Percentiles rank a stretch among this genome's conserved stretches.
phyloP scores from a whole-genome alignment of 1,140 invertebrate genomes.

The Aphelinus certus region DNA sequence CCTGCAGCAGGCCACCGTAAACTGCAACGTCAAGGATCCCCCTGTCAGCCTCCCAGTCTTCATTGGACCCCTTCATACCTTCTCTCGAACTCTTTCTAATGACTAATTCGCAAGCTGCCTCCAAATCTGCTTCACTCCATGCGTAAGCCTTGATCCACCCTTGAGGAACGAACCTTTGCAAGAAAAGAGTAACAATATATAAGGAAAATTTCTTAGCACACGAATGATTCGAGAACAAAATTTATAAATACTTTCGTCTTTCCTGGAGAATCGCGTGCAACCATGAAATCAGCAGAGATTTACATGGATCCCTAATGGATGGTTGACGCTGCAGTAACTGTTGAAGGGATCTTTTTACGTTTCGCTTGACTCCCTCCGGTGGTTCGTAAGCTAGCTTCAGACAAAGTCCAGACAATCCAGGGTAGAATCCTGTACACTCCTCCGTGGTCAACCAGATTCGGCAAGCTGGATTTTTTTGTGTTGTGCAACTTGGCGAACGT shows the following conservation, averaged over 20 bases:
- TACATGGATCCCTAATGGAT: constrained; percentile 59
- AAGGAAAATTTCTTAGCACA: no score
- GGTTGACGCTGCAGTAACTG: constrained; percentile 56
- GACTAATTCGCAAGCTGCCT: constrained; percentile 79
- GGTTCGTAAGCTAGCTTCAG: constrained; percentile 90
- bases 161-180: constrained; percentile 61
- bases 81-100: constrained; percentile 58
- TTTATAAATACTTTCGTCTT: constrained; percentile 73
- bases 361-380: constrained; percentile 71
- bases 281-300: constrained; percentile 79
- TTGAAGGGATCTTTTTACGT: constrained; percentile 65
- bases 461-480: constrained; percentile 69
- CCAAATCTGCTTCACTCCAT: constrained; percentile 86
- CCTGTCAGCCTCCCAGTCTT: constrained; percentile 81
- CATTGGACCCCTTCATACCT: neutral
- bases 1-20: constrained; percentile 90
- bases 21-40: constrained; percentile 85
- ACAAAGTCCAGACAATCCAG: constrained; percentile 73
- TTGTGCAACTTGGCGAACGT: constrained; percentile 70
- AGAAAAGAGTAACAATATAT: neutral
- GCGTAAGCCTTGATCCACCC: constrained; percentile 75
- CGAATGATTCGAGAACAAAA: no score
- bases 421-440: constrained; percentile 76
- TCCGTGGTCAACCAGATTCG: constrained; percentile 80
- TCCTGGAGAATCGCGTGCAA: constrained; percentile 90